Evolutionary conservation across 1,140 invertebrate genomes (phyloP), one percentile per base, ranked within the genome.

Genomic region (Platyura marginata): DNA sequence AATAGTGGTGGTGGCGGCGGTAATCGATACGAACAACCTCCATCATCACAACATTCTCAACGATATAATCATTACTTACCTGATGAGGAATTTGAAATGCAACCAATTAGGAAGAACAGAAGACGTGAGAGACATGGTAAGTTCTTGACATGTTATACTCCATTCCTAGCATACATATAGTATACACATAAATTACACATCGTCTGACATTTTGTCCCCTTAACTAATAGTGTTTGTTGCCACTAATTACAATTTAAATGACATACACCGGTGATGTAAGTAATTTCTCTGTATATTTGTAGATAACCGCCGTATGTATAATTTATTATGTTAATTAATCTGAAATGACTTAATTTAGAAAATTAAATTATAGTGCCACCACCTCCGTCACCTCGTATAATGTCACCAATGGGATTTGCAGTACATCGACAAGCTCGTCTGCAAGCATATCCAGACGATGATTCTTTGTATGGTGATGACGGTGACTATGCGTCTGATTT

Each of bases 321-420:
- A n/a, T n/a, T n/a, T n/a, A n/a, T n/a, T n/a, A n/a, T n/a, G n/a
- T n/a, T n/a, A n/a, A n/a, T n/a, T n/a, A n/a, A n/a, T n/a, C n/a
- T n/a, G n/a, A n/a, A n/a, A n/a, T n/a, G n/a, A n/a, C n/a, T n/a
- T n/a, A n/a, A n/a, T n/a, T n/a, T n/a, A n/a, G 2, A 43, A 21
- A 16, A 43, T 36, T 42, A n/a, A n/a, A n/a, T n/a, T n/a, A n/a
- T n/a, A 23, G 19, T 29, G 19, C 20, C 10, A 39, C 50, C 51
- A 4, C 58, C 58, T 6, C 62, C 63, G 5, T 71, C 71, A 22
- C 71, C 74, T 4, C 65, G 72, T 15, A 74, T 78, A 23, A 77
- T 79, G 74, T 75, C 75, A 1, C 71, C 76, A 2, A 67, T 77
- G 61, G 75, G 76, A 4, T 77, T 77, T 46, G 68, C 72, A 0